Base-by-base conservation (phyloP, 2,113 vertebrate genomes). In the Axis porcinus region DNA sequence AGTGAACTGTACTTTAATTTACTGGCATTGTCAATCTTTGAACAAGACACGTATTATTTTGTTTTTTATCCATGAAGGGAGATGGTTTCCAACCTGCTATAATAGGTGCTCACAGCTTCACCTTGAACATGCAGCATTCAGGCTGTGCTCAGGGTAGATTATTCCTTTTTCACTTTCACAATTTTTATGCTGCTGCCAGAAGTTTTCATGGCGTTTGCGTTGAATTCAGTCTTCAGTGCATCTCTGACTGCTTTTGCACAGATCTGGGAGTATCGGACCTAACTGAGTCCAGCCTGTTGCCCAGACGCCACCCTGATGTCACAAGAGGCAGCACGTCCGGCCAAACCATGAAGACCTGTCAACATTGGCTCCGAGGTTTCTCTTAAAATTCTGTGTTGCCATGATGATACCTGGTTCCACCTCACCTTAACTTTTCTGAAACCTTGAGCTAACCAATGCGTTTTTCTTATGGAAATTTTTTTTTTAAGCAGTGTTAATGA, bases 251-350 rank as follows among this genome's bases (percentile, higher is more conserved):
- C 99, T 84, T 97, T 99, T 0, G 99, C 99, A 50, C 99, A 99
- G 98, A 99, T 99, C 95, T 99, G 99, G 4, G 99, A 99, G 96
- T 99, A 99, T 2, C 99, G 99, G 98, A 99, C 99, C 98, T 99
- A 99, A 98, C 99, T 99, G 91, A 50, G 47, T 50, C 47, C 47
- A 50, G 12, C 47, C 47, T 50, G 12, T 50, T 12, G 12, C 47
- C 47, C 14, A 12, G 11, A 50, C 12, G 47, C 12, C 47, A 50
- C 47, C 47, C 11, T 1, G 2, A 13, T 50, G 47, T 50, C 47
- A 50, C 12, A 12, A 50, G 47, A 50, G 47, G 47, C 12, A 3
- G 12, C 12, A 2, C 3, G 12, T 50, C 47, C 0, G 12, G 47
- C 47, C 47, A 12, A 13, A 50, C 14, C 12, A 0, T 12, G 12